These are phyloP conservation scores for Tetheella fluctuosa DNA, from an alignment of 2,888 invertebrate genomes.

Conservation along the genomic window DNA sequence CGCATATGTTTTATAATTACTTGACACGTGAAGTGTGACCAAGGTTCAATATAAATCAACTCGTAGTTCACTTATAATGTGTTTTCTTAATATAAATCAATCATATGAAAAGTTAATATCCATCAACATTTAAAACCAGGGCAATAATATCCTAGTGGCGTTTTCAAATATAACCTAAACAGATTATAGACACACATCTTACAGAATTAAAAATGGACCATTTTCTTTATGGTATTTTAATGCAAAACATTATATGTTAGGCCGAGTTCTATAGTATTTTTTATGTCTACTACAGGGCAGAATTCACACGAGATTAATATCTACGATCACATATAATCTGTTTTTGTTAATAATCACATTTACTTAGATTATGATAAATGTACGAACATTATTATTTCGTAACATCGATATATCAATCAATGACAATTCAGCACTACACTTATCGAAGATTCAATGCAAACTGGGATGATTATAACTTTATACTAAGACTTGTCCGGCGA, in stretches of 20 bases:
- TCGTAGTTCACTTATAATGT: too few species aligned
- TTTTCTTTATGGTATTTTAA: background rate
- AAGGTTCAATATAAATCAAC: too few species aligned
- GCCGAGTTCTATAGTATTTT: background rate
- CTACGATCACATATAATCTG: background rate
- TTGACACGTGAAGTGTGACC: too few species aligned
- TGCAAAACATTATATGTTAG: background rate
- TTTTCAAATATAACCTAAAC: background rate
- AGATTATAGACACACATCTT: background rate
- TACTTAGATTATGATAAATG: conserved; percentile 1
- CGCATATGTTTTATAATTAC: background rate
- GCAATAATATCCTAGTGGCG: too few species aligned
- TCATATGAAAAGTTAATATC: too few species aligned
- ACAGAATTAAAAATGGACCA: background rate
- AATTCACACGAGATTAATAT: background rate
- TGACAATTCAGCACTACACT: too few species aligned
- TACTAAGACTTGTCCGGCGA: background rate
- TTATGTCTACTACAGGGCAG: background rate
- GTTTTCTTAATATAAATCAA: too few species aligned
- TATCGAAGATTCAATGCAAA: too few species aligned
- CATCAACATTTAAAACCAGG: too few species aligned
- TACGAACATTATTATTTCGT: background rate
- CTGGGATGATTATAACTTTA: too few species aligned
- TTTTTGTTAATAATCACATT: background rate
- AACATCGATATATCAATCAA: too few species aligned